Conservation (phyloP, 2,797 vertebrate genomes). For the Acanthurus lineatus region DNA sequence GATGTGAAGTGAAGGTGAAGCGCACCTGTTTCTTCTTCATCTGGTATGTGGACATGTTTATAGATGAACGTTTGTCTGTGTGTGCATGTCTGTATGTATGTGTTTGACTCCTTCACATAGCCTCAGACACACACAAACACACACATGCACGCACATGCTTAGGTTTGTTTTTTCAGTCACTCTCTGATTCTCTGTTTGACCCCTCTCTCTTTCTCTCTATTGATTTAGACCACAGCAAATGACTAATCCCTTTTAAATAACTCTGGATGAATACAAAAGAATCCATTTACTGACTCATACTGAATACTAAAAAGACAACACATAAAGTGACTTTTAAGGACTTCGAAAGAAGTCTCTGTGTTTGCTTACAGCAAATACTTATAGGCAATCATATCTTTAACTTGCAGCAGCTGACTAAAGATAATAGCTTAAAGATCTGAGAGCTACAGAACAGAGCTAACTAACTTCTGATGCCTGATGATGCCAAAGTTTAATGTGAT, state of each 20-base stretch:
- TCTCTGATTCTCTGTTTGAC: constrained; percentile 34
- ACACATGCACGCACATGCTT: constrained; percentile 7
- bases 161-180: neutral
- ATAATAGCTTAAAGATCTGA: constrained; percentile 32
- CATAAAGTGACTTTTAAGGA: neutral
- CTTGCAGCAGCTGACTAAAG: constrained; percentile 21
- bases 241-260: constrained; percentile 58
- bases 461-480: constrained; percentile 11
- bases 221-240: constrained; percentile 49
- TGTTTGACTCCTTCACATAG: neutral
- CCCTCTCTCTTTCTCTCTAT: constrained; percentile 37
- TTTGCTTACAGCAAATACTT: neutral
- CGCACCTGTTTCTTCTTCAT: constrained; percentile 39
- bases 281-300: constrained; percentile 2
- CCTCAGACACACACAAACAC: neutral
- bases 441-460: constrained; percentile 2
- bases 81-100: neutral
- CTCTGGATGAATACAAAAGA: constrained; percentile 53
- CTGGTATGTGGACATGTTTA: neutral
- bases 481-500: too few relatives aligned
- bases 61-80: constrained; percentile 23
- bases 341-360: constrained; percentile 27
- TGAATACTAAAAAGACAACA: constrained; percentile 36
- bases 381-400: constrained; percentile 32
- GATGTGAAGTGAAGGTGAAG: constrained; percentile 1